Conservation (phyloP, 2,113 vertebrate species). For the Nanger granti region DNA sequence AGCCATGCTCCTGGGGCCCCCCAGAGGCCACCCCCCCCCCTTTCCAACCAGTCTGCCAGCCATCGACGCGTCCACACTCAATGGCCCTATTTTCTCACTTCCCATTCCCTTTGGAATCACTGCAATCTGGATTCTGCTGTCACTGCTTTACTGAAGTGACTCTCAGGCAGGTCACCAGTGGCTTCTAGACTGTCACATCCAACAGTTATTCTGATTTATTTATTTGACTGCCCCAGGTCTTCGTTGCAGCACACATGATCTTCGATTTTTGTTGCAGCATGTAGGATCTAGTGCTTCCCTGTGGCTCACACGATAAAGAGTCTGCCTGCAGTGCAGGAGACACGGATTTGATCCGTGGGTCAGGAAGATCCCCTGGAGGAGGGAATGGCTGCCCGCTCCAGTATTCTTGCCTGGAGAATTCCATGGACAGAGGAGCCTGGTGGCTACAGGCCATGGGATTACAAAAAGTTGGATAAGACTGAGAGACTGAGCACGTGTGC, state of each 20-base stretch:
- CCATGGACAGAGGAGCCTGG: background rate
- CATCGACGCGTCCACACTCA: too few species aligned
- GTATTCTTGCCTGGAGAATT: background rate
- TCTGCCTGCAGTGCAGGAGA: background rate
- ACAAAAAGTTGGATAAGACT: background rate
- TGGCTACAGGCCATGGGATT: background rate
- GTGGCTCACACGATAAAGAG: background rate
- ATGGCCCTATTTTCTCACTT: background rate
- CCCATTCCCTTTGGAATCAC: background rate
- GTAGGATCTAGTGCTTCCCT: background rate
- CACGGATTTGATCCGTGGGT: background rate
- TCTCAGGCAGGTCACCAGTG: background rate
- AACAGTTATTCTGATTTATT: background rate
- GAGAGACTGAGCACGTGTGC: accelerated
- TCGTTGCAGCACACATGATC: background rate
- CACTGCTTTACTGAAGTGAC: background rate
- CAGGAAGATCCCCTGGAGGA: background rate
- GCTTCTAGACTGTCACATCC: background rate
- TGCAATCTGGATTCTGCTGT: background rate
- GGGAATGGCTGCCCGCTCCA: background rate
- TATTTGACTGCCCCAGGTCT: background rate
- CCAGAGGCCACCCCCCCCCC: background rate
- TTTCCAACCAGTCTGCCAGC: background rate
- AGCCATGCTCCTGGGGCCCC: background rate
- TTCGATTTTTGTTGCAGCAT: background rate